Evolutionary conservation across 2,888 invertebrate genomes (phyloP).

Genomic region (Macaria notata): DNA sequence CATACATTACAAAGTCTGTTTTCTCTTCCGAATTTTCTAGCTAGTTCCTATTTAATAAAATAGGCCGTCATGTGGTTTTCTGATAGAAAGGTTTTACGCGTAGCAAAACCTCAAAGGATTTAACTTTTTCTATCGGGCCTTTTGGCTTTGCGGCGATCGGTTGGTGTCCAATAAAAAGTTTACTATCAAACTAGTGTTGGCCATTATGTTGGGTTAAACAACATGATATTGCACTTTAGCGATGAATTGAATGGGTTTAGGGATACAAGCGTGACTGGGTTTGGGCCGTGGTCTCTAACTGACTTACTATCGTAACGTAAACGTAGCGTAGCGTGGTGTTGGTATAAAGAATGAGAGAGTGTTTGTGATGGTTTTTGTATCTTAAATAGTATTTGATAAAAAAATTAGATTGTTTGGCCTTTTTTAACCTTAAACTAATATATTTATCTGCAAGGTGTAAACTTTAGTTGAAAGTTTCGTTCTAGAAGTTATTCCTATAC

Average conservation of each 20-base stretch:
- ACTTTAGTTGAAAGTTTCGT: too few species aligned
- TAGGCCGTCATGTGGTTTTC: not conserved
- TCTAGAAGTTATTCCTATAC: too few species aligned
- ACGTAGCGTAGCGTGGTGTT: constrained; percentile 36
- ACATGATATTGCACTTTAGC: constrained; percentile 32
- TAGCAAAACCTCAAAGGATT: constrained; percentile 28
- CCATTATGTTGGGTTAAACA: constrained; percentile 21
- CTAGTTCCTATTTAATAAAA: too few species aligned
- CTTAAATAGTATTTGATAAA: too few species aligned
- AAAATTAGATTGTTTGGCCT: too few species aligned
- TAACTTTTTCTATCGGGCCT: constrained; percentile 22
- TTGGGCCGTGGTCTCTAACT: constrained; percentile 53
- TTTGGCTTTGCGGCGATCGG: constrained; percentile 19
- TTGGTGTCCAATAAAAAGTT: constrained; percentile 21
- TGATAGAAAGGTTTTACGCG: constrained; percentile 23
- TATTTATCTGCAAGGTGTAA: too few species aligned
- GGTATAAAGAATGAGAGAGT: constrained; percentile 30
- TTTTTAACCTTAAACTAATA: too few species aligned
- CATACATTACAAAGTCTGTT: too few species aligned
- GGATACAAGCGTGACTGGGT: constrained; percentile 43
- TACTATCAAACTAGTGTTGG: constrained; percentile 21
- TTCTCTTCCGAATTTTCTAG: too few species aligned
- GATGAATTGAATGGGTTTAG: constrained; percentile 32
- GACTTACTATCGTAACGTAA: constrained; percentile 43
- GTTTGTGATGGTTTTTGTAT: too few species aligned